Evolutionary conservation across 2,113 vertebrate species (phyloP).

Genomic region (Gobius niger): DNA sequence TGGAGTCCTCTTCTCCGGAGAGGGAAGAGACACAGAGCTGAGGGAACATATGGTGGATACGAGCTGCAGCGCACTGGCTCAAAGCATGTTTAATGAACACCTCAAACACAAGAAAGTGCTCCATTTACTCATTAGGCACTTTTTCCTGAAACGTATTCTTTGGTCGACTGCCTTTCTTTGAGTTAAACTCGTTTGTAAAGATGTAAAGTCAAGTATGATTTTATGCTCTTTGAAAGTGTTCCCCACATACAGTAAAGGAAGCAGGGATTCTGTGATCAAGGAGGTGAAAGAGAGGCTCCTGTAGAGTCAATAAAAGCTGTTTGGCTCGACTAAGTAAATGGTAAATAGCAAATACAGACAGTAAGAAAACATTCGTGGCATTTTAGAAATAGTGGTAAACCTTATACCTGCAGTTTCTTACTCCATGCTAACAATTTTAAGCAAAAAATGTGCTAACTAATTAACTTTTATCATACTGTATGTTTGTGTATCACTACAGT

Average conservation of each 20-base stretch:
- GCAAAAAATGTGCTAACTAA: too few relatives aligned
- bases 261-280: not conserved
- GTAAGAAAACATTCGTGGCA: too few relatives aligned
- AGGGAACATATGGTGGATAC: conserved; percentile 38
- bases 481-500: too few relatives aligned
- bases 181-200: not conserved
- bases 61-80: conserved; percentile 33
- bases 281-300: not conserved
- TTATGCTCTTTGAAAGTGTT: not conserved
- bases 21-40: conserved; percentile 30
- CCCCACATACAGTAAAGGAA: not conserved
- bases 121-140: conserved; percentile 25
- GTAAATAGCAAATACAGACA: not conserved
- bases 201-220: not conserved
- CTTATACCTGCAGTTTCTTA: too few relatives aligned
- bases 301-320: not conserved
- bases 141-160: conserved; percentile 1
- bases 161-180: conserved; percentile 2
- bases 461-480: too few relatives aligned
- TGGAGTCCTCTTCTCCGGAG: conserved; percentile 34
- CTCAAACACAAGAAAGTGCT: conserved; percentile 34
- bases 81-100: conserved; percentile 40
- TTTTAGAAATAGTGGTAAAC: too few relatives aligned
- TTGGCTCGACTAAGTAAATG: not conserved
- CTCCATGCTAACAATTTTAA: too few relatives aligned